These are phyloP conservation scores for Morpho deidamia DNA, from an alignment of 2,888 invertebrate species.

Conservation along the genomic window DNA sequence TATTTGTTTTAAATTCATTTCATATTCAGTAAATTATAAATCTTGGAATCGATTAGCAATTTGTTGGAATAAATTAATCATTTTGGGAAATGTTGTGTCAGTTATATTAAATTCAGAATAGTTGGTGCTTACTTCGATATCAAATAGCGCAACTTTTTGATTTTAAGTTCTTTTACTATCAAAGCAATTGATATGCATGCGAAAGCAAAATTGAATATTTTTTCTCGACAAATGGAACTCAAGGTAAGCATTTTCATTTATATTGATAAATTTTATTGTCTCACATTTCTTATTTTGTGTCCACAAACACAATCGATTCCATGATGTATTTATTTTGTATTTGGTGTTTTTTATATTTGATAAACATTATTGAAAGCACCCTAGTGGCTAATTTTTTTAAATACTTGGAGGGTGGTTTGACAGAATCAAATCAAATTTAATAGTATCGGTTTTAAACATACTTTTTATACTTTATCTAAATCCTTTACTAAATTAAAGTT, in stretches of 20 bases:
- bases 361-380: slow-evolving; percentile 16
- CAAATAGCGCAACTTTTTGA: background rate
- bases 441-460: slow-evolving; percentile 17
- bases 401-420: slow-evolving; percentile 73
- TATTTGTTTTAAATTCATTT: slow-evolving; percentile 12
- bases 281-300: slow-evolving; percentile 19
- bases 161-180: background rate
- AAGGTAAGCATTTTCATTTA: slow-evolving; percentile 60
- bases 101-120: background rate
- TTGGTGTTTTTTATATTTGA: slow-evolving; percentile 32
- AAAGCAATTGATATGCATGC: slow-evolving; percentile 37
- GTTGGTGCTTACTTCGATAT: background rate
- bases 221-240: slow-evolving; percentile 28
- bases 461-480: background rate
- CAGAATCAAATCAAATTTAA: slow-evolving; percentile 26
- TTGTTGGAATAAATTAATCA: slow-evolving; percentile 20
- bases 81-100: background rate
- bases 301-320: slow-evolving; percentile 67
- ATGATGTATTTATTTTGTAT: slow-evolving; percentile 50
- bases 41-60: slow-evolving; percentile 72
- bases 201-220: slow-evolving; percentile 15
- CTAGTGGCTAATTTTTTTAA: slow-evolving; percentile 30
- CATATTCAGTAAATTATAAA: slow-evolving; percentile 28
- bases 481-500: slow-evolving; percentile 22
- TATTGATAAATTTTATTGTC: slow-evolving; percentile 20